Evolutionary conservation across 64 coral and sea anemone genomes (phyloP), one percentile per base, ranked within the genome.

Genomic region (Montipora capricornis): DNA sequence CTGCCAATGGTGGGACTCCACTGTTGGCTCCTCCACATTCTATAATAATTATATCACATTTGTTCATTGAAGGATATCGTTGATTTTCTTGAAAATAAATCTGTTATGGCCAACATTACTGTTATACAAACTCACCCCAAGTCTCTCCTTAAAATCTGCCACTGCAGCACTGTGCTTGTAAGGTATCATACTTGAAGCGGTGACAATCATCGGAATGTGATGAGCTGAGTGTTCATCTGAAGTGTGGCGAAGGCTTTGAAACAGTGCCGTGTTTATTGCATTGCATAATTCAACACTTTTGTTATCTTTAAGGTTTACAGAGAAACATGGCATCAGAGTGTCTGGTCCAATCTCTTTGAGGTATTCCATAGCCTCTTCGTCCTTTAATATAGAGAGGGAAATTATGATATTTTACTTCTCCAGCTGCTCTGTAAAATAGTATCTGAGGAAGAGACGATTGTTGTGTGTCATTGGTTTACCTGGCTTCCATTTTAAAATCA

Each of bases 341-440:
- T 96, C 95, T n/a, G 95, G 95, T 44, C 95, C 95, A 5, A 93
- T 61, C 62, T 96, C 95, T 60, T 70, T 74, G 49, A 96, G 90
- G n/a, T 93, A 96, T 3, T 74, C 60, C 95, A 96, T 96, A 37
- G 90, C 87, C 79, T 93, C 89, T 20, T 93, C 58, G 47, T 96
- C 90, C 95, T 96, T n/a, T n/a, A 71, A 71, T 29, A 71, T 4
- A 71, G 5, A 6, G 5, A 1, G 8, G 0, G 8, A 24, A 71
- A 24, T 26, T 26, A 26, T 26, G 26, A 71, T 71, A 2, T 20
- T 71, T 24, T 71, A 71, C 5, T 4, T 15, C 19, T 20, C 68
- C 26, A 6, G 68, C 64, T 10, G 10, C 13, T 64, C 13, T 64
- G 60, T 64, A 15, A 64, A 15, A 14, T 64, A 11, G 10, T 4